Evolutionary conservation across 2,797 vertebrate species (phyloP), one percentile per base, ranked within the genome.

Genomic region (Naso thynnoides): DNA sequence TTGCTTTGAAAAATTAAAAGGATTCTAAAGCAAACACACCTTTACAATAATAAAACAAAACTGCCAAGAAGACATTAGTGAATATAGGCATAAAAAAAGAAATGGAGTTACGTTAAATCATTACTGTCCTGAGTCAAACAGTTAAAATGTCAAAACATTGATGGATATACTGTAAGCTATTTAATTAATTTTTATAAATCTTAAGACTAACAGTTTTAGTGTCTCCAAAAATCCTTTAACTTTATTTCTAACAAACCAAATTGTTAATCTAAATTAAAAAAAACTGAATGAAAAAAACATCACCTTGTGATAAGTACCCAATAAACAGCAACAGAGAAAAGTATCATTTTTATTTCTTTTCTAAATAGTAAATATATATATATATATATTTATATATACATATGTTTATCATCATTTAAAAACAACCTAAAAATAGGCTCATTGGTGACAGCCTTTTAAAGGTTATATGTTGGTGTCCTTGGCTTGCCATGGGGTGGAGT

Each of bases 361-460:
- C 10, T 2, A 65, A 86, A 81, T 65, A 33, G 70, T 75, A n/a
- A 15, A 65, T 87, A 79, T 13, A 65, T 87, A 79, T 73, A 62
- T 13, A n/a, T n/a, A n/a, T n/a, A n/a, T n/a, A n/a, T n/a, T n/a
- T n/a, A n/a, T n/a, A n/a, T n/a, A n/a, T n/a, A n/a, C n/a, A n/a
- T n/a, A n/a, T n/a, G n/a, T n/a, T n/a, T n/a, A 29, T 64, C 8
- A 62, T 63, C 7, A 79, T 67, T 33, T 23, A 53, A 81, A 75
- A 81, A 73, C 29, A 42, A 65, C 67, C 89, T 93, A 94, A 91
- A 95, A 94, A 95, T 94, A 94, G 93, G 76, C 61, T 68, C 62
- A 56, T 78, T 76, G 53, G 63, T 36, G 53, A 75, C 55, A 23
- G 91, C 69, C 93, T 94, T 93, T 94, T 94, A 93, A 94, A 90